Evolutionary conservation across 2,888 invertebrate genomes (phyloP).

Genomic region (Eristalis pertinax): DNA sequence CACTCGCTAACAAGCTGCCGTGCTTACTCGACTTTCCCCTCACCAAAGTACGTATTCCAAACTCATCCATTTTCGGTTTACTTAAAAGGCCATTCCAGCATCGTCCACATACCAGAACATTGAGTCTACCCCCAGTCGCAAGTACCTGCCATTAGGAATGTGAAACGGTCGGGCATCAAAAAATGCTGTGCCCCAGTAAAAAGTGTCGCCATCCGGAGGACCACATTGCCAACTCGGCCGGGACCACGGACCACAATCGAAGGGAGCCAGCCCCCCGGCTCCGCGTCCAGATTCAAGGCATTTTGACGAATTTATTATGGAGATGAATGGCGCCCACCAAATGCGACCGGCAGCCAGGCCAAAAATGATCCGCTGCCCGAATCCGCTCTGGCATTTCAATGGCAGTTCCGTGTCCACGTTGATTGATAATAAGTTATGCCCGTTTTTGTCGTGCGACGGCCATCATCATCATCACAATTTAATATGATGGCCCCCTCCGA

Average conservation of each 20-base stretch:
- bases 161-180: conserved; percentile 56
- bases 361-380: conserved; percentile 64
- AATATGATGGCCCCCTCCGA: conserved; percentile 70
- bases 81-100: conserved; percentile 24
- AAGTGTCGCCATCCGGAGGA: conserved; percentile 53
- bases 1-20: neutral
- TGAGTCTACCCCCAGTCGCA: conserved; percentile 14
- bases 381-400: conserved; percentile 65
- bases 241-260: neutral
- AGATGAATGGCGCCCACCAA: conserved; percentile 80
- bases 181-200: conserved; percentile 37
- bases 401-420: conserved; percentile 67
- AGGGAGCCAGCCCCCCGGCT: conserved; percentile 11
- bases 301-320: conserved; percentile 79
- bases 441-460: conserved; percentile 59
- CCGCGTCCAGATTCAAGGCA: conserved; percentile 51
- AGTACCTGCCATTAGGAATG: conserved; percentile 61
- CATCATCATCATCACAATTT: conserved; percentile 65
- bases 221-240: conserved; percentile 47
- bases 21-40: neutral
- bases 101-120: conserved; percentile 62
- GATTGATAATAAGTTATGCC: conserved; percentile 79
- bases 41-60: neutral
- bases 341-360: conserved; percentile 61
- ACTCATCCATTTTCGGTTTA: neutral